Evolutionary conservation across 1,140 invertebrate species (phyloP).

Genomic region (Drosophila chauvacae): DNA sequence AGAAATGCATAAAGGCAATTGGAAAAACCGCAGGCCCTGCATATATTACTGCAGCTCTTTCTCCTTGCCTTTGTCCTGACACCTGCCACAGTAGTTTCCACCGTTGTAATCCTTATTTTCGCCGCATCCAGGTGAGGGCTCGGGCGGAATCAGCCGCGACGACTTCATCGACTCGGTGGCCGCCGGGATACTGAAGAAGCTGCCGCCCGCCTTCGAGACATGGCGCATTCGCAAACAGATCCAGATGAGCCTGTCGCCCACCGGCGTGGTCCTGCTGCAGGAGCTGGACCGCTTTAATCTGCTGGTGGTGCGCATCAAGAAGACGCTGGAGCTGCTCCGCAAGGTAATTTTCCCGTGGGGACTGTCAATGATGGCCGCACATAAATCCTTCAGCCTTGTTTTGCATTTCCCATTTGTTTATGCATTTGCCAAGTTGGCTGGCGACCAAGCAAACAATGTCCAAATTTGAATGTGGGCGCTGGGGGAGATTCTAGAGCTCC

Average conservation of each 20-base stretch:
- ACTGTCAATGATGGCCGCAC: conserved; percentile 60
- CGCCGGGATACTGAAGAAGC: conserved; percentile 89
- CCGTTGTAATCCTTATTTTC: conserved; percentile 14
- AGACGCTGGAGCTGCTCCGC: conserved; percentile 89
- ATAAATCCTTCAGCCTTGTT: conserved; percentile 80
- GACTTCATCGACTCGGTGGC: conserved; percentile 93
- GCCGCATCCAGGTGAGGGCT: conserved; percentile 74
- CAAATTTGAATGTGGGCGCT: conserved; percentile 55
- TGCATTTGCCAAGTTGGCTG: conserved; percentile 77
- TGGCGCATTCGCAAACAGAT: conserved; percentile 91
- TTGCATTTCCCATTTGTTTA: conserved; percentile 75
- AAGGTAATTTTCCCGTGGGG: conserved; percentile 85
- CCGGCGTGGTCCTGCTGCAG: conserved; percentile 93
- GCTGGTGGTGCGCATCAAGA: conserved; percentile 90
- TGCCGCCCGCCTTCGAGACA: conserved; percentile 91
- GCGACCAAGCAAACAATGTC: conserved; percentile 59
- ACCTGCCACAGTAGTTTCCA: conserved; percentile 9
- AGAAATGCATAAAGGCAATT: conserved; percentile 27
- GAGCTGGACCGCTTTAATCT: conserved; percentile 95
- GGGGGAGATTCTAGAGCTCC: conserved; percentile 6
- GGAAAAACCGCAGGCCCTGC: conserved; percentile 56
- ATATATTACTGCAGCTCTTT: conserved; percentile 60
- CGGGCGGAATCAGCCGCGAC: conserved; percentile 89
- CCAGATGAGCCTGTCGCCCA: conserved; percentile 91
- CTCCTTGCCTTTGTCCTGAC: conserved; percentile 25